These are phyloP conservation scores for Melinopterus prodromus DNA, from an alignment of 2,888 invertebrate genomes.

Conservation along the genomic window DNA sequence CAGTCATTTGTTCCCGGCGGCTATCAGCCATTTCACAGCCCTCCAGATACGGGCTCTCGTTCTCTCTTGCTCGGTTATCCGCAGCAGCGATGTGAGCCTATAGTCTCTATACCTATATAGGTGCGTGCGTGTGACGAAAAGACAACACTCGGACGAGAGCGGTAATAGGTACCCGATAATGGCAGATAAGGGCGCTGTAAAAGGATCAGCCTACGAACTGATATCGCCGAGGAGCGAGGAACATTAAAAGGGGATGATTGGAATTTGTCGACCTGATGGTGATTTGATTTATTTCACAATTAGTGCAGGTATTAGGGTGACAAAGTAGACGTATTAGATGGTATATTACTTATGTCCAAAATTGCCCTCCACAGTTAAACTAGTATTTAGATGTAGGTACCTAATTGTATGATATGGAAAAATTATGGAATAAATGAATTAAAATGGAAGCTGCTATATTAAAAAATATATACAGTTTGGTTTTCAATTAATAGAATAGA, in stretches of 20 bases:
- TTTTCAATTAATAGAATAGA: too few species aligned
- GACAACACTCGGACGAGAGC: neutral
- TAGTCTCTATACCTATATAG: constrained; percentile 7
- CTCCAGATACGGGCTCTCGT: constrained; percentile 32
- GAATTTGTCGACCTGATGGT: constrained; percentile 4
- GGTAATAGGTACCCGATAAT: neutral
- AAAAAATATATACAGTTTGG: too few species aligned
- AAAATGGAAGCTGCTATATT: too few species aligned
- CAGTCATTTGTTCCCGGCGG: constrained; percentile 45
- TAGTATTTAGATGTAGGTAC: too few species aligned
- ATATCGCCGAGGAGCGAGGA: neutral
- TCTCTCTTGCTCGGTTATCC: neutral
- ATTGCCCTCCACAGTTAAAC: too few species aligned
- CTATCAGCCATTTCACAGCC: constrained; percentile 45
- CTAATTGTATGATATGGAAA: too few species aligned
- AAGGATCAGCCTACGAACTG: neutral
- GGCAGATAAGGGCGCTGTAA: neutral
- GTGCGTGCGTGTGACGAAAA: neutral
- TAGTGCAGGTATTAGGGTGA: neutral
- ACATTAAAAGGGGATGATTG: constrained; percentile 4
- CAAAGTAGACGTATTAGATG: neutral
- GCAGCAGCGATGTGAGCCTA: neutral
- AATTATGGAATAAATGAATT: too few species aligned
- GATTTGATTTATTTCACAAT: constrained; percentile 4
- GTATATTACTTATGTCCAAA: too few species aligned